These are phyloP conservation scores for Drosophila percnosoma DNA, from an alignment of 2,888 invertebrate species.

Conservation along the genomic window DNA sequence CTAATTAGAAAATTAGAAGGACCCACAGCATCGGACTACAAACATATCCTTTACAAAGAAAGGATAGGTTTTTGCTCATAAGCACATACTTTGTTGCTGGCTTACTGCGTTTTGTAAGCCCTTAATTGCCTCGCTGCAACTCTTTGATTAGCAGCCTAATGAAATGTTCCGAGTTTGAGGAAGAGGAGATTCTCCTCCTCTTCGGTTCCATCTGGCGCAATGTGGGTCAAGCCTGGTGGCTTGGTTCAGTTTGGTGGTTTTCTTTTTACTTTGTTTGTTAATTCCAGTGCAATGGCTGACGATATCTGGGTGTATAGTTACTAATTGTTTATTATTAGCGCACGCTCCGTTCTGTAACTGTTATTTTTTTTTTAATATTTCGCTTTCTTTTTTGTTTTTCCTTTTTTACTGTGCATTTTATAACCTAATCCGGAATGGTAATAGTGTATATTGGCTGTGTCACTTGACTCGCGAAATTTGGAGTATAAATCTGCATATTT, in stretches of 20 bases:
- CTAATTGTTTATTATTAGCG: slow-evolving; percentile 79
- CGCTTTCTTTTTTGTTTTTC: not conserved
- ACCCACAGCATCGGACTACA: slow-evolving; percentile 29
- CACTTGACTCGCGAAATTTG: not conserved
- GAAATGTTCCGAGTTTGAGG: slow-evolving; percentile 32
- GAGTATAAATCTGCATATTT: not conserved
- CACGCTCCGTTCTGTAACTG: slow-evolving; percentile 68
- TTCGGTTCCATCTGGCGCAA: slow-evolving; percentile 16
- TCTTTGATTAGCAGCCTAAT: slow-evolving; percentile 30
- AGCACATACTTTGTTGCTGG: slow-evolving; percentile 33
- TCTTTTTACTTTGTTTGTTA: slow-evolving; percentile 32
- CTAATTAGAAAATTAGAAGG: slow-evolving; percentile 48
- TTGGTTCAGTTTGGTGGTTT: not conserved
- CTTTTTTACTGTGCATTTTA: not conserved
- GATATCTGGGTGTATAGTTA: slow-evolving; percentile 55
- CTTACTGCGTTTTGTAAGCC: slow-evolving; percentile 4
- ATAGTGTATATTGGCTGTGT: not conserved
- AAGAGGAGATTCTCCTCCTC: not conserved
- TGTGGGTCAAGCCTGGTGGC: slow-evolving; percentile 54
- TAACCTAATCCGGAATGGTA: not conserved
- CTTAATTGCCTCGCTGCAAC: slow-evolving; percentile 10
- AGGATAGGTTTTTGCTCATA: slow-evolving; percentile 6
- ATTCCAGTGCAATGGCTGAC: slow-evolving; percentile 56
- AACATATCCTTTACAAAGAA: slow-evolving; percentile 6
- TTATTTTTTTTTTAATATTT: slow-evolving; percentile 31